Base-by-base conservation (phyloP, 2,888 invertebrate genomes). In the Oegoconia quadripuncta region DNA sequence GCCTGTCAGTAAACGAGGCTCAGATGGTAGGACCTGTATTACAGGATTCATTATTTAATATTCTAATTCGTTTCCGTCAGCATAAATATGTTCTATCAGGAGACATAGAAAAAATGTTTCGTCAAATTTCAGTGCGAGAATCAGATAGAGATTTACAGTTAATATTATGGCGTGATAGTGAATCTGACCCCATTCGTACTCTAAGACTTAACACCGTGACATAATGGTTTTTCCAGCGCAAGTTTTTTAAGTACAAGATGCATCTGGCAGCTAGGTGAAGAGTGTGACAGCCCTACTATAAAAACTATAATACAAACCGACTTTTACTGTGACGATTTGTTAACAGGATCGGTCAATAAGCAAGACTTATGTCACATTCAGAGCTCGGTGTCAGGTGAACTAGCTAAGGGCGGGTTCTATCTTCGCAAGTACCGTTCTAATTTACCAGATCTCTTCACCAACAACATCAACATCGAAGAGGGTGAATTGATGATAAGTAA, bases 101-200 rank as follows among this genome's bases (percentile, higher is more conserved):
- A 1, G 45, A 45, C 14, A 14, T 45, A 1, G 37, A 36, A 6
- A 45, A 47, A 37, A 60, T 64, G 56, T 64, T 50, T 33, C 34
- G 63, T 0, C 53, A 58, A 37, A 40, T 53, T n/a, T 20, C 42
- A 6, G 37, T 61, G 7, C 13, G 48, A 16, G 29, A 35, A 1
- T 39, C 50, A 6, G 44, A 61, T 20, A 28, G 53, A 6, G 33
- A 48, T 14, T 43, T 54, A 4, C 65, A 65, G 28, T 30, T 51
- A 17, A 63, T 65, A 0, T 32, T 64, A 1, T 68, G 64, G 59
- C 39, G 59, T 3, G 46, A 50, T 4, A 40, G 41, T n/a, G 31
- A 38, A 2, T 20, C 32, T 2, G 40, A 52, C 3, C 43, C 49
- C 2, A n/a, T n/a, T n/a, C 14, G 17, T 3, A 26, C 34, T n/a